Evolutionary conservation across 2,888 invertebrate genomes (phyloP).

Genomic region (Cephus pygmeus): DNA sequence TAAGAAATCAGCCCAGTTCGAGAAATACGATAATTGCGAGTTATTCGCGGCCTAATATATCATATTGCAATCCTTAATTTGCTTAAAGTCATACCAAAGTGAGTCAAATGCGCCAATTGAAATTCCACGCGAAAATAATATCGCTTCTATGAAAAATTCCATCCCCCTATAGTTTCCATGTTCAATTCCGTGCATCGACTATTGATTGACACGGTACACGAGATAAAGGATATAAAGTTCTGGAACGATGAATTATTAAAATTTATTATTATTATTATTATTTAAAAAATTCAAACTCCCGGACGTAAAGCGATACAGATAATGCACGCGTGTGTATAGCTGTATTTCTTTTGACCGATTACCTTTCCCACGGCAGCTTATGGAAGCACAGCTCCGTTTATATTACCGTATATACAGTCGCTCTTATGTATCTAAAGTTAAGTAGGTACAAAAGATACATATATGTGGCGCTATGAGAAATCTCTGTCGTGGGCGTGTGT

Average conservation of each 20-base stretch:
- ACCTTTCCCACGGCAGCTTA: constrained; percentile 57
- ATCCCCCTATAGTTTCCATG: background rate
- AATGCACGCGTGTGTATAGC: background rate
- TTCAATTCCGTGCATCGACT: background rate
- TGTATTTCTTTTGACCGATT: constrained; percentile 59
- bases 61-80: background rate
- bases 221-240: background rate
- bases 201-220: background rate
- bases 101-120: background rate
- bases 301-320: background rate
- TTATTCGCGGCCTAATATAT: background rate
- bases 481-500: constrained; percentile 51
- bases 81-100: background rate
- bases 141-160: background rate
- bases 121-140: background rate
- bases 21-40: background rate
- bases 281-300: background rate
- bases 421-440: constrained; percentile 18
- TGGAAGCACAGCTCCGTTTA: constrained; percentile 44
- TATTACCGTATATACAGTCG: constrained; percentile 38
- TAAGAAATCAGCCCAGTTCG: background rate
- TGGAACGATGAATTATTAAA: background rate
- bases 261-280: background rate
- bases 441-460: constrained; percentile 25
- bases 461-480: constrained; percentile 49